phyloP scores from a whole-genome alignment of 2,888 invertebrate species.

The Brenthis ino region DNA sequence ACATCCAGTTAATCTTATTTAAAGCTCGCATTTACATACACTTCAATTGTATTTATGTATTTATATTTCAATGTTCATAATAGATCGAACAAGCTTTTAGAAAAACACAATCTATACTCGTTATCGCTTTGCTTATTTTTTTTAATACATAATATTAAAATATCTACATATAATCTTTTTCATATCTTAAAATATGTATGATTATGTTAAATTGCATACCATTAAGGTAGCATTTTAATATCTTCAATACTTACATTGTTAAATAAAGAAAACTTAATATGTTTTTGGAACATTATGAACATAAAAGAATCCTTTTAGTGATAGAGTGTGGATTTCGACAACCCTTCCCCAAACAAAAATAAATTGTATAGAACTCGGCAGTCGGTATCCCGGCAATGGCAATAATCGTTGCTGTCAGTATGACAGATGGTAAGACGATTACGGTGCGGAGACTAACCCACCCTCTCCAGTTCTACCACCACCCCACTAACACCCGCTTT shows the following conservation, averaged over 20 bases:
- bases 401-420: conserved; percentile 69
- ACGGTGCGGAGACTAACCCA: conserved; percentile 57
- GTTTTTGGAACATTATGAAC: not conserved
- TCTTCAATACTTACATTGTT: too few relatives aligned
- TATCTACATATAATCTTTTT: too few relatives aligned
- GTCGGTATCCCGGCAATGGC: conserved; percentile 50
- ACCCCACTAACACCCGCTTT: conserved; percentile 39
- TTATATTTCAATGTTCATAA: too few relatives aligned
- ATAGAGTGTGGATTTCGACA: conserved; percentile 47
- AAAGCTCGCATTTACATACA: conserved; percentile 29
- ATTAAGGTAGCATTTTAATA: too few relatives aligned
- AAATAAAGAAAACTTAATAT: too few relatives aligned
- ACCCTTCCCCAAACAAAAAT: conserved; percentile 52
- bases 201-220: too few relatives aligned
- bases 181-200: too few relatives aligned
- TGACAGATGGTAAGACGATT: conserved; percentile 71
- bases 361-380: conserved; percentile 55
- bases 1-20: conserved; percentile 38
- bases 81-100: too few relatives aligned
- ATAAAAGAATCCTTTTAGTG: conserved; percentile 8
- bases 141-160: too few relatives aligned
- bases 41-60: not conserved
- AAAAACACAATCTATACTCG: too few relatives aligned
- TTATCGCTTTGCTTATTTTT: too few relatives aligned
- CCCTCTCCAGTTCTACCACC: conserved; percentile 34